Evolutionary conservation across 1,140 invertebrate species (phyloP).

Genomic region (Dendrolimus kikuchii): DNA sequence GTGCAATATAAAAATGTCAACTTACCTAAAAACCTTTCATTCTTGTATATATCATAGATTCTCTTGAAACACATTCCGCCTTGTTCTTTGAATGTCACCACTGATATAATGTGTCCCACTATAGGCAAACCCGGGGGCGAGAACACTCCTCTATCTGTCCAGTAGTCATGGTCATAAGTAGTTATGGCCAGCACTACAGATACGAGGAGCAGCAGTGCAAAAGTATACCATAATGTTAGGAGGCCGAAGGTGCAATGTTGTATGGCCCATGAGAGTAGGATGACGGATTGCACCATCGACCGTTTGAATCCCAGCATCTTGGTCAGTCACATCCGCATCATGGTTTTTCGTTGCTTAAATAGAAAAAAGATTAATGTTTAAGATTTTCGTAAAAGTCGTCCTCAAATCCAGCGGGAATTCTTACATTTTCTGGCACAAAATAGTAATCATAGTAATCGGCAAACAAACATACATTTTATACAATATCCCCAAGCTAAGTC

Average conservation of each 20-base stretch:
- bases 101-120: slow-evolving; percentile 49
- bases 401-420: too few species aligned
- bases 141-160: slow-evolving; percentile 40
- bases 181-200: slow-evolving; percentile 30
- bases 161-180: slow-evolving; percentile 59
- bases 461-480: too few species aligned
- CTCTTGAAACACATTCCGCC: slow-evolving; percentile 54
- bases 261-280: slow-evolving; percentile 34
- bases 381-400: too few species aligned
- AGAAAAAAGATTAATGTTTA: too few species aligned
- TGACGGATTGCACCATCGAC: slow-evolving; percentile 25
- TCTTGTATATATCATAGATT: slow-evolving; percentile 48
- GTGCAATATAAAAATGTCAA: slow-evolving; percentile 5
- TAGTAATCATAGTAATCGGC: too few species aligned
- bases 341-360: neutral
- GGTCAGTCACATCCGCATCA: slow-evolving; percentile 7
- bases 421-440: too few species aligned
- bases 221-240: slow-evolving; percentile 32
- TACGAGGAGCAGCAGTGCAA: slow-evolving; percentile 16
- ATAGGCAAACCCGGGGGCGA: slow-evolving; percentile 49
- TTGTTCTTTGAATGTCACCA: slow-evolving; percentile 52
- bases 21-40: slow-evolving; percentile 51
- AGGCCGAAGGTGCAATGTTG: slow-evolving; percentile 39
- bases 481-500: too few species aligned
- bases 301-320: slow-evolving; percentile 57